Percentiles rank a stretch among this genome's conserved stretches.
These are phyloP conservation scores for Pseudomyrmex cubaensis DNA, from an alignment of 1,140 invertebrate genomes.

Conservation along the genomic window DNA sequence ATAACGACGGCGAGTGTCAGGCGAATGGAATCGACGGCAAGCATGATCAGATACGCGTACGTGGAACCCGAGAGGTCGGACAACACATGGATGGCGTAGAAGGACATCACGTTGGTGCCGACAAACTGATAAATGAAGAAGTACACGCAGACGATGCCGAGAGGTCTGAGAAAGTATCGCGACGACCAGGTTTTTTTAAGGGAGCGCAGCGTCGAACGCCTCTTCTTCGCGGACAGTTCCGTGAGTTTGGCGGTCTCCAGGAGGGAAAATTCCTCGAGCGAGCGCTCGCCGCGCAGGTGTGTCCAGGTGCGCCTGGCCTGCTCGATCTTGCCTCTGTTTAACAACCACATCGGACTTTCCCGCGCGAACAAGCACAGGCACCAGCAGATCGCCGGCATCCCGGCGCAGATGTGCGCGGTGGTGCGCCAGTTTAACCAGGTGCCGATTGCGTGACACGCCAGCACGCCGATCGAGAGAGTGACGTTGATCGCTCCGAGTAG, in stretches of 20 bases:
- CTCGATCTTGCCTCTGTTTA: slow-evolving; percentile 85
- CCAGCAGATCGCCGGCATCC: slow-evolving; percentile 85
- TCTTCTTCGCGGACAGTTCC: not conserved
- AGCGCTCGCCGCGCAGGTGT: slow-evolving; percentile 56
- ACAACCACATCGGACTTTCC: slow-evolving; percentile 91
- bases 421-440: slow-evolving; percentile 87
- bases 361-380: slow-evolving; percentile 86
- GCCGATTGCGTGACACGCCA: slow-evolving; percentile 87
- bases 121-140: slow-evolving; percentile 88
- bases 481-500: slow-evolving; percentile 86
- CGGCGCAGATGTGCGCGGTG: slow-evolving; percentile 85
- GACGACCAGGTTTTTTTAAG: slow-evolving; percentile 6
- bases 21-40: slow-evolving; percentile 89
- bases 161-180: slow-evolving; percentile 85
- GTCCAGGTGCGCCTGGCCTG: slow-evolving; percentile 85
- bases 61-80: slow-evolving; percentile 85
- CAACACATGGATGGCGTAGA: slow-evolving; percentile 89
- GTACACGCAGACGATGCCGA: slow-evolving; percentile 87
- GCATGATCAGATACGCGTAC: slow-evolving; percentile 87
- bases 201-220: slow-evolving; percentile 24
- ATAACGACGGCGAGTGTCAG: slow-evolving; percentile 87
- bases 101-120: slow-evolving; percentile 89
- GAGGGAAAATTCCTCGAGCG: slow-evolving; percentile 65
- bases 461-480: slow-evolving; percentile 86
- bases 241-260: not conserved